Evolutionary conservation across 2,113 vertebrate genomes (phyloP).

Genomic region (Lathamus discolor): DNA sequence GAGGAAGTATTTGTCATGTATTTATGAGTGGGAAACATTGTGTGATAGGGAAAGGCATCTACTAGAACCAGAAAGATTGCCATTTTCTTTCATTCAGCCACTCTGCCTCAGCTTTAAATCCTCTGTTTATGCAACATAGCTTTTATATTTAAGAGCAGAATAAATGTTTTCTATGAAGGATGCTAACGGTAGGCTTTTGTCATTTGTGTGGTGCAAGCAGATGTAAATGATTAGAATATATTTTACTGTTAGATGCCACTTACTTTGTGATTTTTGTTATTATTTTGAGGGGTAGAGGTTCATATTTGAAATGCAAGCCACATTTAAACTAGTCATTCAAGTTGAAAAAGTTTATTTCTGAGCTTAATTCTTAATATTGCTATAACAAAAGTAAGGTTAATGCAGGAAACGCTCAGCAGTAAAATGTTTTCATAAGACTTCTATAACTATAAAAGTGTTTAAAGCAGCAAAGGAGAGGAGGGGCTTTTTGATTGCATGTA

Average conservation of each 20-base stretch:
- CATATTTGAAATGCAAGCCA: constrained; percentile 54
- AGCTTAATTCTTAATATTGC: constrained; percentile 24
- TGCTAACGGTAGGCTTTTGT: constrained; percentile 66
- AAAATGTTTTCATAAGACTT: constrained; percentile 48
- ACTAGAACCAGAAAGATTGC: constrained; percentile 86
- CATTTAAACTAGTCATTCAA: constrained; percentile 37
- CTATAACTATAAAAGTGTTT: constrained; percentile 19
- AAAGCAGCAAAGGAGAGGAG: neutral
- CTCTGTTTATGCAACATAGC: constrained; percentile 75
- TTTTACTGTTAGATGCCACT: constrained; percentile 66
- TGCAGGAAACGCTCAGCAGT: constrained; percentile 15
- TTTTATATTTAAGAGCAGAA: constrained; percentile 74
- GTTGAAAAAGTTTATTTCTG: constrained; percentile 53
- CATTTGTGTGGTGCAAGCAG: constrained; percentile 60
- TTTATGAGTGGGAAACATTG: constrained; percentile 96
- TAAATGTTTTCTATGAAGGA: constrained; percentile 72
- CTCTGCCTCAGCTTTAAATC: constrained; percentile 76
- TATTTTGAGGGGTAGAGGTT: neutral
- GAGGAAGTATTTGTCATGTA: constrained; percentile 99
- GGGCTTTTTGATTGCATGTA: constrained; percentile 19
- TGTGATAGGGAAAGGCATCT: constrained; percentile 93
- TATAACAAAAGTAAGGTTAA: constrained; percentile 39
- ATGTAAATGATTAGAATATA: constrained; percentile 71
- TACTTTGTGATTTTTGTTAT: constrained; percentile 63
- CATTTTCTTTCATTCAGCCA: constrained; percentile 74